Evolutionary conservation across 2,888 invertebrate genomes (phyloP).

Genomic region (Tiliacea citrago): DNA sequence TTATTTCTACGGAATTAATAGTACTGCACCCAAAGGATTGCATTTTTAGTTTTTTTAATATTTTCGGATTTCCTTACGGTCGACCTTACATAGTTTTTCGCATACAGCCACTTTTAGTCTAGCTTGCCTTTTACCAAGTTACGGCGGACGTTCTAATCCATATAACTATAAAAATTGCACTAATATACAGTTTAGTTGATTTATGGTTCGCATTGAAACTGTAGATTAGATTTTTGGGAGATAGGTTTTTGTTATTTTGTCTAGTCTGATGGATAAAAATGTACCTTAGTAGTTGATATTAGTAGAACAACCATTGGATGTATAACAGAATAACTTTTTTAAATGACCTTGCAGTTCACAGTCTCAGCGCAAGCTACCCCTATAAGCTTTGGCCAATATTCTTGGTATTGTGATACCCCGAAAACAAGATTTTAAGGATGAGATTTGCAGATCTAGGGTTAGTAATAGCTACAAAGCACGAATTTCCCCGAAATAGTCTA

Average conservation of each 20-base stretch:
- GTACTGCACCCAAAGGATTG: neutral
- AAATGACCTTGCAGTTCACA: neutral
- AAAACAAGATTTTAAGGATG: neutral
- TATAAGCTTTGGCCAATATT: neutral
- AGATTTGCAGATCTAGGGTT: neutral
- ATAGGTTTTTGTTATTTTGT: neutral
- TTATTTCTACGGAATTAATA: neutral
- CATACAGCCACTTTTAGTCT: neutral
- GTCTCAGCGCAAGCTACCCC: neutral
- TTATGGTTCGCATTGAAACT: neutral
- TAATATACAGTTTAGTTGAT: neutral
- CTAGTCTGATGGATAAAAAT: neutral
- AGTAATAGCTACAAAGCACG: neutral
- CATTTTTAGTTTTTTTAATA: neutral
- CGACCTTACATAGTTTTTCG: neutral
- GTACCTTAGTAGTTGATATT: too few species aligned
- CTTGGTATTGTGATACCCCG: neutral
- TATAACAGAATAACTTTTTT: neutral
- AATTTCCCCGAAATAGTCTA: neutral
- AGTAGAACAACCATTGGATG: neutral
- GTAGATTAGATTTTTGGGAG: neutral
- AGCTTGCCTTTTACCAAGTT: constrained; percentile 12
- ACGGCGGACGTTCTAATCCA: constrained; percentile 5
- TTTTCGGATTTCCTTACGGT: neutral
- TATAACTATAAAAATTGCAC: neutral